A percentile compares a stretch with the other conserved stretches of the same genome.
phyloP scores from a whole-genome alignment of 1,140 invertebrate genomes.

The Capitella teleta region DNA sequence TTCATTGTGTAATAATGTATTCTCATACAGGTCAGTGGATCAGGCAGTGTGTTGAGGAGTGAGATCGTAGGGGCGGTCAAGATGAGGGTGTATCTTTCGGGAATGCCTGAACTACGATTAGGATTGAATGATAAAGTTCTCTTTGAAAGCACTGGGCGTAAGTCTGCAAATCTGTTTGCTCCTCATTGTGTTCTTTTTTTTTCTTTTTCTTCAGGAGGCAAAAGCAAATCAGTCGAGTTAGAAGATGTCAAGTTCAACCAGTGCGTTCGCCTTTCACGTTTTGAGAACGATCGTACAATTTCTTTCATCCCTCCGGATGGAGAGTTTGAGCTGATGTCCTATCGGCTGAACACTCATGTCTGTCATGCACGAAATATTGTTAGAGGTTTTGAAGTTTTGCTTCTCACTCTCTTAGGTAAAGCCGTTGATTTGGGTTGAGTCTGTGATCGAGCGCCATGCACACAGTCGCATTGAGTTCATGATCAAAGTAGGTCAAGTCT shows the following conservation, averaged over 20 bases:
- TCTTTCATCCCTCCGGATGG: conserved; percentile 99
- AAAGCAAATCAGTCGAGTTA: conserved; percentile 96
- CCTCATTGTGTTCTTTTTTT: no score
- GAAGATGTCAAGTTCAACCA: conserved; percentile 99
- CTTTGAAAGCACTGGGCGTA: conserved; percentile 91
- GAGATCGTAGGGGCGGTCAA: conserved; percentile 99
- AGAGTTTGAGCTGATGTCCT: conserved; percentile 99
- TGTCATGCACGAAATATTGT: no score
- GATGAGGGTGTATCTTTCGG: conserved; percentile 96
- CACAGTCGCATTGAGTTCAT: conserved; percentile 98
- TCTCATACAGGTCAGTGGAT: conserved; percentile 72
- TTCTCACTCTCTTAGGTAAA: conserved; percentile 67
- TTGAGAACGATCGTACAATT: conserved; percentile 98
- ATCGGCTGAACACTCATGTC: conserved; percentile 93
- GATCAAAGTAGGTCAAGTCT: conserved; percentile 63
- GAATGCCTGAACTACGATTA: conserved; percentile 98
- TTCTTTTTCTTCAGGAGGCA: conserved; percentile 51
- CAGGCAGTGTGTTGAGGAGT: conserved; percentile 92
- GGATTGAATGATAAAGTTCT: conserved; percentile 98
- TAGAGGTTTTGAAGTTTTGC: no score
- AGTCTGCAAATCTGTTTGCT: no score
- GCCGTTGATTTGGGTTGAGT: conserved; percentile 99
- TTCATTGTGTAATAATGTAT: neutral
- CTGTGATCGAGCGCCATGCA: conserved; percentile 95
- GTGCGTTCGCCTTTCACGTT: conserved; percentile 89